Conservation (phyloP, 2,888 invertebrate genomes). For the Zaprionus bogoriensis region DNA sequence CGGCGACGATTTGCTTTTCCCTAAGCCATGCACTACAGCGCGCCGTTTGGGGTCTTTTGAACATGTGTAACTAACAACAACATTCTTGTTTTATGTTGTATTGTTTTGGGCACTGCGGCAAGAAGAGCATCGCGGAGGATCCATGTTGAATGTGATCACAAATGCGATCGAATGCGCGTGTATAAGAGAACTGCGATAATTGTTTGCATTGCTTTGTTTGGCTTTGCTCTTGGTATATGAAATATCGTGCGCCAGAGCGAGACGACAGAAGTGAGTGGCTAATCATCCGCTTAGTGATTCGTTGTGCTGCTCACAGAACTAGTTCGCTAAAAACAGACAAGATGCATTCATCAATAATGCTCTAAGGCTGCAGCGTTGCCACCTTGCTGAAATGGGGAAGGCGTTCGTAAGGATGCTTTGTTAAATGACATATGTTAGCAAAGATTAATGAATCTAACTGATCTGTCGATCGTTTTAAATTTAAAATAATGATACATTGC, state of each 20-base stretch:
- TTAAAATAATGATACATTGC: neutral
- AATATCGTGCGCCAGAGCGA: slow-evolving; percentile 30
- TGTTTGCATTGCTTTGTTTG: slow-evolving; percentile 23
- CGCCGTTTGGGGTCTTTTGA: slow-evolving; percentile 49
- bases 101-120: neutral
- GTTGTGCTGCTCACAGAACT: slow-evolving; percentile 40
- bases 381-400: slow-evolving; percentile 14
- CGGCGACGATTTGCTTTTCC: slow-evolving; percentile 48
- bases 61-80: slow-evolving; percentile 48
- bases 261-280: slow-evolving; percentile 18
- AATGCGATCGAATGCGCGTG: slow-evolving; percentile 18
- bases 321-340: slow-evolving; percentile 35
- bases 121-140: slow-evolving; percentile 29
- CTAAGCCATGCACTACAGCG: slow-evolving; percentile 50
- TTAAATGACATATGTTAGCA: neutral
- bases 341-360: slow-evolving; percentile 49
- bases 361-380: slow-evolving; percentile 28
- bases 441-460: too few species aligned
- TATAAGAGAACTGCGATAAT: slow-evolving; percentile 28
- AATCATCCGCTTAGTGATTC: slow-evolving; percentile 47
- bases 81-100: slow-evolving; percentile 29
- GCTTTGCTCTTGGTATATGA: slow-evolving; percentile 17
- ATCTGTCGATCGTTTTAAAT: too few species aligned
- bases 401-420: neutral
- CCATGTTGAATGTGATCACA: slow-evolving; percentile 27